Evolutionary conservation across 1,140 invertebrate species (phyloP).

Genomic region (Conus ventricosus): DNA sequence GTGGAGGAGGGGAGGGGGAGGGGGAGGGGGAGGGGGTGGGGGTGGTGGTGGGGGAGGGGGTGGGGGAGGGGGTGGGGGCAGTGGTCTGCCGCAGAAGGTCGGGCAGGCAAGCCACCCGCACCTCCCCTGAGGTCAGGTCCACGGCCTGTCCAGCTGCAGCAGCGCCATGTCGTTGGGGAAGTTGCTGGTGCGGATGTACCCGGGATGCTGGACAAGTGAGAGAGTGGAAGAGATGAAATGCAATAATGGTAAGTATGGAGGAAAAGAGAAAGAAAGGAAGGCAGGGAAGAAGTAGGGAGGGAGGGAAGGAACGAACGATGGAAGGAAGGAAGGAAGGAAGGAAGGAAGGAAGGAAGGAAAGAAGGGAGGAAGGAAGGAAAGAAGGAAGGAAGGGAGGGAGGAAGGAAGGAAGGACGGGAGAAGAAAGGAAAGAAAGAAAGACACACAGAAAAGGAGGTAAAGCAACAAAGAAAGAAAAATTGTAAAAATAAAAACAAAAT

Average conservation of each 20-base stretch:
- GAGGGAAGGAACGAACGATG: not conserved
- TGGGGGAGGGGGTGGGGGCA: too few relatives aligned
- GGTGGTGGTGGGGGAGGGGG: not conserved
- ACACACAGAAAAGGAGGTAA: not conserved
- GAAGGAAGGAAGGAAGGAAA: not conserved
- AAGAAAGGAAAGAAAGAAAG: not conserved
- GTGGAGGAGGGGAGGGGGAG: not conserved
- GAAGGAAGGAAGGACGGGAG: not conserved
- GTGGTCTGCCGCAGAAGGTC: not conserved
- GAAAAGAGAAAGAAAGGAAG: not conserved
- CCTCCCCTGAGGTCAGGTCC: constrained; percentile 54
- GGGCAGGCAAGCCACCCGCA: constrained; percentile 62
- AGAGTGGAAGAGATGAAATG: not conserved
- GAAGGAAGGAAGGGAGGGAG: not conserved
- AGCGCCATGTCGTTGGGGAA: constrained; percentile 64
- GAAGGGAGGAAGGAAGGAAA: not conserved
- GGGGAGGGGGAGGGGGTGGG: too few relatives aligned
- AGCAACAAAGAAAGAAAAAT: not conserved
- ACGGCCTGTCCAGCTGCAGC: constrained; percentile 57
- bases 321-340: not conserved
- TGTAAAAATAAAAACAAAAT: too few relatives aligned
- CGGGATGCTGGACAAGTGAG: constrained; percentile 53
- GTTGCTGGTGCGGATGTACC: constrained; percentile 51
- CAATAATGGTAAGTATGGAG: not conserved
- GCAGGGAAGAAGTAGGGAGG: not conserved